Evolutionary conservation across 1,140 invertebrate species (phyloP), one percentile per base, ranked within the genome.

Genomic region (Drosophila simulans): DNA sequence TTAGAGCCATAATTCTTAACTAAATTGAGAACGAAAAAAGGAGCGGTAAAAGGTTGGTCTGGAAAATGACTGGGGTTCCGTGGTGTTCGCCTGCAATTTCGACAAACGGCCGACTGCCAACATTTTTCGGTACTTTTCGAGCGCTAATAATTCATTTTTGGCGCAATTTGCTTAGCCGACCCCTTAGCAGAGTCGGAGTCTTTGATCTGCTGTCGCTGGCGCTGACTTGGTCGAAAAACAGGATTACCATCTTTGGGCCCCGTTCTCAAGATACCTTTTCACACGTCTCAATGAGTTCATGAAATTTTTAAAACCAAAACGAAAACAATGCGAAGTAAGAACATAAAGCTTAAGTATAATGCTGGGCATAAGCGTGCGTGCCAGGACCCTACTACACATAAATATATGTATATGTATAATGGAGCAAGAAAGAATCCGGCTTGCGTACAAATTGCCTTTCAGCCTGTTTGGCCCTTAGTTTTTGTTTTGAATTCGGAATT

Each of bases 121-220:
- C 79, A 79, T 86, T 75, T 75, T 74, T 35, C n/a, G 27, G 35
- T 64, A 52, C 48, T 77, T 76, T 77, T 83, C 65, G 66, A 88
- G 76, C 79, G 79, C 75, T 83, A 88, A 88, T 88, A 88, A 89
- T 88, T 88, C 83, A 88, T 88, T 83, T 83, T 88, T 77, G 52
- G 84, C 79, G 64, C 80, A 88, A 83, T 89, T 88, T 89, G 76
- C 83, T 88, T 82, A 76, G 78, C 71, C 4, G 52, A 42, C 39
- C 52, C 60, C 45, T 76, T 46, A 12, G 55, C 40, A 13, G 27
- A 46, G 37, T 63, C 40, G 11, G 35, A 46, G 37, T 63, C 51
- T 54, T 74, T 73, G 71, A 54, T 55, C 58, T 62, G 66, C 48
- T 53, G 46, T 40, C 22, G 35, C 35, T 66, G 43, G 15, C 25